Evolutionary conservation across 1,140 invertebrate genomes (phyloP), one percentile per base, ranked within the genome.

Genomic region (Drosophila pectinifera): DNA sequence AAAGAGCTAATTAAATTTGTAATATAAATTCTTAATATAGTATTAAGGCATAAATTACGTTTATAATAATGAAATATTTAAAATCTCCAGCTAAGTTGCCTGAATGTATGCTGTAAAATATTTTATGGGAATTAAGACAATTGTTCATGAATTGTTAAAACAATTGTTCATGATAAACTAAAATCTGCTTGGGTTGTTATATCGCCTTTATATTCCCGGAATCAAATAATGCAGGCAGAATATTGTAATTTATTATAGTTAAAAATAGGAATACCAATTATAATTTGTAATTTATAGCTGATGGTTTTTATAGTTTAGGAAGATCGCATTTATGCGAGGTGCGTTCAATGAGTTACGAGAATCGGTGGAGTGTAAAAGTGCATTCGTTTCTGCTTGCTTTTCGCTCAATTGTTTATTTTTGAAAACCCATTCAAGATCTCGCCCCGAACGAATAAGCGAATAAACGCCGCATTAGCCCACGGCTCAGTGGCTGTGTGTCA

Each of bases 401-500:
- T 8, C 28, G 43, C 20, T 36, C 43, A 20, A 51, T 59, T 59
- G 56, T 53, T 53, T 36, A 36, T 53, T 51, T 53, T 28, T 13
- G 31, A 53, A 53, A 41, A 22, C 18, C 59, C 64, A 53, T 68
- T 53, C 28, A 68, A 49, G 61, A 68, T 68, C 64, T 53, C 45
- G 22, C 22, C 11, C 26, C 10, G 46, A 13, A 11, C 48, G 48
- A 34, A 20, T 34, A 51, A 49, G 43, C 45, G 31, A 22, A 53
- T 53, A 36, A 53, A 22, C 49, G 49, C 49, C 20, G 55, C 62
- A 72, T 80, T 77, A 76, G 63, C 72, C 46, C 59, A 77, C 65
- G 45, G 74, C 48, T 67, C 62, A 69, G 42, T 78, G 70, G 65
- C 34, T 41, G 38, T 26, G 38, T 38, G 55, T 72, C 55, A 73